These are phyloP conservation scores for Epinotia nisella DNA, from an alignment of 2,888 invertebrate species.

Conservation along the genomic window DNA sequence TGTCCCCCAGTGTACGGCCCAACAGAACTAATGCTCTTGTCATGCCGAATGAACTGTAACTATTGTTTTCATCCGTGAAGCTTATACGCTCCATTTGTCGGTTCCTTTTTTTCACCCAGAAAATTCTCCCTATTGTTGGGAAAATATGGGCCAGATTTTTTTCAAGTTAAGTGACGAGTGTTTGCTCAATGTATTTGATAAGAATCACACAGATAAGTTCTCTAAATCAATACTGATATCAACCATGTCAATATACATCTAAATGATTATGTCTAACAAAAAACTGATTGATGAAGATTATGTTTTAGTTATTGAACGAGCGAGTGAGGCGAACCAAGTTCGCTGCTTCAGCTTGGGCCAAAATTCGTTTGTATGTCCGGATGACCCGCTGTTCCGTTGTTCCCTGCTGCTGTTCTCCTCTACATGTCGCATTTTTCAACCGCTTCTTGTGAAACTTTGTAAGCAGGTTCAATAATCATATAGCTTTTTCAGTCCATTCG, in stretches of 20 bases:
- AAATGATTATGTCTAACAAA: not conserved
- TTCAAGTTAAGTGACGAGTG: constrained; percentile 22
- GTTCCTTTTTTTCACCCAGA: constrained; percentile 39
- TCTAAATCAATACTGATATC: not conserved
- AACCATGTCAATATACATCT: not conserved
- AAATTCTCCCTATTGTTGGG: constrained; percentile 39
- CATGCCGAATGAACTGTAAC: constrained; percentile 69
- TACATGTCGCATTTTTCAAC: no score
- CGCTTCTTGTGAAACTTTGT: no score
- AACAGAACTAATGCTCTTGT: constrained; percentile 63
- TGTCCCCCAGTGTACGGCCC: constrained; percentile 55
- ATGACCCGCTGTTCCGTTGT: no score
- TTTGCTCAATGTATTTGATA: not conserved
- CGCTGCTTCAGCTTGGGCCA: no score
- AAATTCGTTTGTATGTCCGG: no score
- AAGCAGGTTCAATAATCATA: no score
- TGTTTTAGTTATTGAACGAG: no score
- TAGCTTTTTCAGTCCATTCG: no score
- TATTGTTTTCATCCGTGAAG: constrained; percentile 64
- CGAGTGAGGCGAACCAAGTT: no score
- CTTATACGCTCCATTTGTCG: constrained; percentile 45
- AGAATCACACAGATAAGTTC: not conserved
- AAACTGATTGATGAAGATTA: no score
- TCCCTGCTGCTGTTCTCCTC: no score
- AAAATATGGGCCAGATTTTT: constrained; percentile 41